phyloP scores from a whole-genome alignment of 2,113 vertebrate genomes.

The Dunckerocampus dactyliophorus region DNA sequence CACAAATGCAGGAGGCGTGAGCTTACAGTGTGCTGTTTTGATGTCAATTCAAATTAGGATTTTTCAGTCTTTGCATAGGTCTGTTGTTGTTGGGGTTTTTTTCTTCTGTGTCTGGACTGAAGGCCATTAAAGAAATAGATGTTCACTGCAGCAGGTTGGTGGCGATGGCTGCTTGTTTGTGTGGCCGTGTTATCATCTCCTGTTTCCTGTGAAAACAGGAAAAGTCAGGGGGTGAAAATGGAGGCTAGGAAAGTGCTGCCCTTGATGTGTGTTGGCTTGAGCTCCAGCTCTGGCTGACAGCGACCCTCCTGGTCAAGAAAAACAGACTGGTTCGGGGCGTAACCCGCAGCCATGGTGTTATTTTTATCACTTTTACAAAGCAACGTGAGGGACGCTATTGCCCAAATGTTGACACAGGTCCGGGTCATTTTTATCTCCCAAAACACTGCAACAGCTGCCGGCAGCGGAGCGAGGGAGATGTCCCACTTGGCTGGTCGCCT shows the following conservation, averaged over 20 bases:
- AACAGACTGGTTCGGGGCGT: slow-evolving; percentile 58
- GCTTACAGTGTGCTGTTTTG: not conserved
- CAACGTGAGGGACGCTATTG: slow-evolving; percentile 58
- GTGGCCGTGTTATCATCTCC: slow-evolving; percentile 64
- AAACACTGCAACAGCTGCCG: slow-evolving; percentile 35
- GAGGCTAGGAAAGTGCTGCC: slow-evolving; percentile 67
- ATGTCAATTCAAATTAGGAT: not conserved
- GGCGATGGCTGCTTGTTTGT: slow-evolving; percentile 65
- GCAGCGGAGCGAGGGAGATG: slow-evolving; percentile 39
- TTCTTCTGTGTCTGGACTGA: slow-evolving; percentile 31
- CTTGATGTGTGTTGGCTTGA: slow-evolving; percentile 67
- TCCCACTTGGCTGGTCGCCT: slow-evolving; percentile 43
- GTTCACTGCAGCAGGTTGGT: slow-evolving; percentile 46
- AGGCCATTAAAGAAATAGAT: slow-evolving; percentile 55
- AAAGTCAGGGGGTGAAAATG: slow-evolving; percentile 62
- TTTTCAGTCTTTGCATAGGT: not conserved
- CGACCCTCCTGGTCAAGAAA: slow-evolving; percentile 60
- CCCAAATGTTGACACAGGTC: slow-evolving; percentile 69
- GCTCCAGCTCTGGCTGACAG: slow-evolving; percentile 53
- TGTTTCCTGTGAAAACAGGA: slow-evolving; percentile 78
- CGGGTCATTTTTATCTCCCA: slow-evolving; percentile 45
- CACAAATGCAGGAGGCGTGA: not conserved
- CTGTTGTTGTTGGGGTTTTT: not conserved
- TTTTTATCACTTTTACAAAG: slow-evolving; percentile 70
- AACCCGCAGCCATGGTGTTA: slow-evolving; percentile 53